Evolutionary conservation across 2,888 invertebrate species (phyloP).

Genomic region (Helleia helle): DNA sequence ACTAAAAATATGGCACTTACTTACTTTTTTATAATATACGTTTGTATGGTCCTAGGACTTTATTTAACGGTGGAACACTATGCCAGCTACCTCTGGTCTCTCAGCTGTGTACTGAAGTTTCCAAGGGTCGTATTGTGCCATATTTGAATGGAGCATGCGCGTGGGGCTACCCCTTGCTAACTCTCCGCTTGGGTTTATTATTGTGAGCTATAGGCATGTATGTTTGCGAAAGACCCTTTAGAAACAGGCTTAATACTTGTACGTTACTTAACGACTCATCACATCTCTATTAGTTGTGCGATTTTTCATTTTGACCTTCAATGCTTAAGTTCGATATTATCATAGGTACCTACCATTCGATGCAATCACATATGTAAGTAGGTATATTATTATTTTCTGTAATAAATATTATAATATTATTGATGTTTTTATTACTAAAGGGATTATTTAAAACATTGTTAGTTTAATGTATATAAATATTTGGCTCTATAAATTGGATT

Average conservation of each 20-base stretch:
- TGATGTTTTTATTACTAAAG: no score
- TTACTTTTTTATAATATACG: slow-evolving; percentile 59
- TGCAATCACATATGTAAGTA: no score
- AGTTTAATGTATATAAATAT: no score
- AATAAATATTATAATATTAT: no score
- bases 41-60: slow-evolving; percentile 53
- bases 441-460: no score
- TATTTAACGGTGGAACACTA: slow-evolving; percentile 21
- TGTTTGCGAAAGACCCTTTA: slow-evolving; percentile 31
- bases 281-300: slow-evolving; percentile 12
- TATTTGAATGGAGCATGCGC: slow-evolving; percentile 63
- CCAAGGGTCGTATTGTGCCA: slow-evolving; percentile 41
- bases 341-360: no score
- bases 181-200: slow-evolving; percentile 39
- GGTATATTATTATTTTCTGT: no score
- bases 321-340: background rate
- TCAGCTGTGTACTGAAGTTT: slow-evolving; percentile 59
- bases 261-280: slow-evolving; percentile 19
- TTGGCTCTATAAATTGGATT: no score
- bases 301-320: slow-evolving; percentile 17
- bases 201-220: slow-evolving; percentile 28
- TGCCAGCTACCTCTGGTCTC: slow-evolving; percentile 28
- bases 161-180: slow-evolving; percentile 41
- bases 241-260: slow-evolving; percentile 22
- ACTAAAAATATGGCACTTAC: slow-evolving; percentile 26